Conservation (phyloP, 1,140 invertebrate species). For the Drosophila chauvacae region DNA sequence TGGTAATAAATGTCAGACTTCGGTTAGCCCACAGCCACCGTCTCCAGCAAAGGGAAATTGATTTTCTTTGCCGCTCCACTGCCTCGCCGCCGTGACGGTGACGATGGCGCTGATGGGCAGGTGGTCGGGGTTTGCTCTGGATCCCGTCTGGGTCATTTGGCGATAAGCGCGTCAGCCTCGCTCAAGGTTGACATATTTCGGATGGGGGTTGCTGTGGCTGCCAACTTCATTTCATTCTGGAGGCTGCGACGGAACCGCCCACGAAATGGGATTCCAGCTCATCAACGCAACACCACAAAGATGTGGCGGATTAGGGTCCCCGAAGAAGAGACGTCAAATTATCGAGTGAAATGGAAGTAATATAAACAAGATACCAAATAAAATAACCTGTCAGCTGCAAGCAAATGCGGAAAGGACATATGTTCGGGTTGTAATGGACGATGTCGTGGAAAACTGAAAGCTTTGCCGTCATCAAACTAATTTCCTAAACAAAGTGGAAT, state of each 20-base stretch:
- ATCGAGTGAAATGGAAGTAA: constrained; percentile 37
- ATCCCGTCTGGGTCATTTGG: constrained; percentile 52
- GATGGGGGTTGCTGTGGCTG: constrained; percentile 9
- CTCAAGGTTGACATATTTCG: constrained; percentile 53
- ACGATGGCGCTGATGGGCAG: constrained; percentile 13
- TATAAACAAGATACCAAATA: constrained; percentile 46
- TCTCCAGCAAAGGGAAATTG: constrained; percentile 62
- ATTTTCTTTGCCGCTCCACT: constrained; percentile 71
- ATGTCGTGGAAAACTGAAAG: neutral
- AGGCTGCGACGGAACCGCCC: constrained; percentile 4
- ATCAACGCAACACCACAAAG: constrained; percentile 55
- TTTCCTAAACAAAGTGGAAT: constrained; percentile 10
- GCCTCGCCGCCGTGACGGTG: constrained; percentile 12
- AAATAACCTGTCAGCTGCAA: constrained; percentile 59
- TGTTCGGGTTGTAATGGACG: constrained; percentile 4
- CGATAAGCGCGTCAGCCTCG: constrained; percentile 53
- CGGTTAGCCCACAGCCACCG: constrained; percentile 40
- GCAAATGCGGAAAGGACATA: constrained; percentile 14
- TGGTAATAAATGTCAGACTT: constrained; percentile 79
- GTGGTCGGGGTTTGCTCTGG: constrained; percentile 16
- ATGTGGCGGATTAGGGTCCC: constrained; percentile 41
- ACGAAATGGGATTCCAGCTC: constrained; percentile 55
- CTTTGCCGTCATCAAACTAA: constrained; percentile 3
- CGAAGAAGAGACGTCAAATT: constrained; percentile 39
- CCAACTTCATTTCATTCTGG: constrained; percentile 25